Evolutionary conservation across 2,797 vertebrate genomes (phyloP).

Genomic region (Trematomus bernacchii): DNA sequence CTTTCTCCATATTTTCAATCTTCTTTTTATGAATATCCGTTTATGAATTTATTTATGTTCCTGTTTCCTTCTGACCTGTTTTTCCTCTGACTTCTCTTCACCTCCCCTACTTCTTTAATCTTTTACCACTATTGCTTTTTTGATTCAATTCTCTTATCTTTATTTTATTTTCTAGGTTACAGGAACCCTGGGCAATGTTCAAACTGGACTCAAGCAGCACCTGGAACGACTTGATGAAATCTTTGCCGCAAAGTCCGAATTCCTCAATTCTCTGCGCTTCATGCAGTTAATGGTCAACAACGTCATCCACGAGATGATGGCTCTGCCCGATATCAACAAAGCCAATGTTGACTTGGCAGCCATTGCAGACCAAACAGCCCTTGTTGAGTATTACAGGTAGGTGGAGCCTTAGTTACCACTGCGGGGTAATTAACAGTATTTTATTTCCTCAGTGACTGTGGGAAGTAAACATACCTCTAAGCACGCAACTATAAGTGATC

Average conservation of each 20-base stretch:
- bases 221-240: constrained; percentile 91
- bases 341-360: constrained; percentile 83
- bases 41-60: constrained; percentile 39
- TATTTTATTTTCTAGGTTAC: constrained; percentile 82
- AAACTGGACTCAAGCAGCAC: constrained; percentile 87
- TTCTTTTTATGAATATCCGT: constrained; percentile 43
- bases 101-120: background rate
- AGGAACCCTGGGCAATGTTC: constrained; percentile 83
- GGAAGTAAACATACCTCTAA: constrained; percentile 42
- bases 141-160: constrained; percentile 4
- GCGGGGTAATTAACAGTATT: constrained; percentile 19
- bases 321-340: constrained; percentile 85
- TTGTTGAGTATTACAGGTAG: constrained; percentile 93
- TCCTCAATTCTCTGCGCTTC: constrained; percentile 89
- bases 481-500: constrained; percentile 37
- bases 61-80: constrained; percentile 37
- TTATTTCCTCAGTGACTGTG: constrained; percentile 24
- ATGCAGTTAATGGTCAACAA: constrained; percentile 88
- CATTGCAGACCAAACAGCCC: constrained; percentile 80
- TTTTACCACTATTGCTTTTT: constrained; percentile 2
- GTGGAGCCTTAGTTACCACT: constrained; percentile 15
- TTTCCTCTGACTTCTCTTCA: constrained; percentile 19
- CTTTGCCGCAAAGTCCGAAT: constrained; percentile 87
- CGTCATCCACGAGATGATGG: constrained; percentile 86
- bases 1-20: constrained; percentile 49